phyloP scores from a whole-genome alignment of 2,113 vertebrate genomes.

The Catharus fuscescens region DNA sequence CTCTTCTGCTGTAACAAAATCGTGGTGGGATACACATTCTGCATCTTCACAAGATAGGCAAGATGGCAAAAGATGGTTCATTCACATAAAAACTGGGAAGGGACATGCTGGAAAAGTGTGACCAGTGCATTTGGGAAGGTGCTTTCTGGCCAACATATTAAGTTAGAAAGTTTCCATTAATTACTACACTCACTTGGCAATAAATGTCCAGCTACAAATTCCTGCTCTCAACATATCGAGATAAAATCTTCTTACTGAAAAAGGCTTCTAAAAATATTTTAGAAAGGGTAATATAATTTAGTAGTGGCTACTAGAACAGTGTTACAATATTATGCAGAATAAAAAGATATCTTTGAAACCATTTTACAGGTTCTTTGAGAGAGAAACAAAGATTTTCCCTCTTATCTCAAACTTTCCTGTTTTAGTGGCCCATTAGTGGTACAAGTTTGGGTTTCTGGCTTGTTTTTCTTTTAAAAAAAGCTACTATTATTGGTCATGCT shows the following conservation, averaged over 20 bases:
- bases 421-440: neutral
- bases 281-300: neutral
- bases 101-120: neutral
- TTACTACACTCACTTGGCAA: neutral
- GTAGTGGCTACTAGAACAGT: neutral
- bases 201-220: neutral
- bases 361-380: neutral
- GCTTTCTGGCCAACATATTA: neutral
- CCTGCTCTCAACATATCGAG: neutral
- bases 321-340: neutral
- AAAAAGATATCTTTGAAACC: neutral
- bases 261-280: neutral
- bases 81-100: neutral
- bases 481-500: neutral
- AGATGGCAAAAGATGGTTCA: neutral
- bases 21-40: neutral
- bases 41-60: neutral
- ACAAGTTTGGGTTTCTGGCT: neutral
- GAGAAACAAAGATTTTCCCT: neutral
- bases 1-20: neutral
- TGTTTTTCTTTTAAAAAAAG: neutral
- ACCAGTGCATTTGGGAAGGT: neutral
- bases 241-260: neutral
- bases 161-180: neutral
- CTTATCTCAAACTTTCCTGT: neutral